phyloP scores from a whole-genome alignment of 2,113 vertebrate species.

The Leptocoma aspasia region DNA sequence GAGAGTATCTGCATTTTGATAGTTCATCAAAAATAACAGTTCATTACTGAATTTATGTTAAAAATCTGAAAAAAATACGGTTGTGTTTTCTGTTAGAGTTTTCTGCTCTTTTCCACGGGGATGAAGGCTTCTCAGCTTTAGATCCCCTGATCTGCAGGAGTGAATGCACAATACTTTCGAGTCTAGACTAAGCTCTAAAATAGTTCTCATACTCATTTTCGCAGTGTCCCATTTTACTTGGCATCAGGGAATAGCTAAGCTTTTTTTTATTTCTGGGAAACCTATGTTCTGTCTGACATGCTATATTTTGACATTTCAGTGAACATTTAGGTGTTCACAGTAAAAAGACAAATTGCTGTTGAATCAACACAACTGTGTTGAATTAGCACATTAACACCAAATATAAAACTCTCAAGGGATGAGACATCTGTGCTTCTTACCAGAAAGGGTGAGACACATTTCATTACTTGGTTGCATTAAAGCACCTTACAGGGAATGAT shows the following conservation, averaged over 20 bases:
- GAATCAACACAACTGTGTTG: background rate
- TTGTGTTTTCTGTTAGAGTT: background rate
- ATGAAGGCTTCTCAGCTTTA: background rate
- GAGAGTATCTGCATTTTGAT: background rate
- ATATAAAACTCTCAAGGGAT: background rate
- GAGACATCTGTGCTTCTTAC: background rate
- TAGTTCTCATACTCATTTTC: background rate
- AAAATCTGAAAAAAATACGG: background rate
- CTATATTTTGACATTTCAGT: background rate
- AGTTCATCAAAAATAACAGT: background rate
- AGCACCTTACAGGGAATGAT: rapidly evolving
- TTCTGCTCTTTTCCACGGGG: background rate
- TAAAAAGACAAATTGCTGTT: background rate
- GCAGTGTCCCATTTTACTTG: background rate
- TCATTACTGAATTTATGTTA: background rate
- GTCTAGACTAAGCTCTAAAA: background rate
- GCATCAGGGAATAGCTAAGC: background rate
- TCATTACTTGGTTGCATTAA: background rate
- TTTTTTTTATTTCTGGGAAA: background rate
- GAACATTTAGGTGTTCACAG: background rate
- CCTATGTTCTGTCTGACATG: background rate
- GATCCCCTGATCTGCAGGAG: background rate
- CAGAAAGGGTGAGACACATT: background rate
- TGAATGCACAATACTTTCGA: background rate
- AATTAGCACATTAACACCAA: background rate